A percentile compares a stretch with the other conserved stretches of the same genome.
These are phyloP conservation scores for Lithophane leautieri DNA, from an alignment of 2,888 invertebrate species.

Conservation along the genomic window DNA sequence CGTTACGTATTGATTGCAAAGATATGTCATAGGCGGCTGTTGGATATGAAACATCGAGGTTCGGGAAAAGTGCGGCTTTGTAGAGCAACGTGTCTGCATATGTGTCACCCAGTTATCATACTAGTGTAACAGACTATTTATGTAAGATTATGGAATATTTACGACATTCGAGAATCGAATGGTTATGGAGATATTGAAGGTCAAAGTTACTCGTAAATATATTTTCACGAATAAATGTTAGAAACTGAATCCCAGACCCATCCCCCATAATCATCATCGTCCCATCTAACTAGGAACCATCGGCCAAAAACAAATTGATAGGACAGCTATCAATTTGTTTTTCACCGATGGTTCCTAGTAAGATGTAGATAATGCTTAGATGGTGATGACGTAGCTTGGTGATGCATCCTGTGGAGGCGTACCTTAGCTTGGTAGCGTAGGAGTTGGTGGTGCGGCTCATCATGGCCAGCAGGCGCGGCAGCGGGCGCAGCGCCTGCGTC, in stretches of 20 bases:
- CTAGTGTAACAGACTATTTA: not conserved
- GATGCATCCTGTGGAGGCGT: not conserved
- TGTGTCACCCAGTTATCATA: not conserved
- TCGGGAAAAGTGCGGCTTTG: not conserved
- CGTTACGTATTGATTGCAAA: not conserved
- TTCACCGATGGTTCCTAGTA: too few species aligned
- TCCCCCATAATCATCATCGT: too few species aligned
- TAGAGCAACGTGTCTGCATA: too few species aligned
- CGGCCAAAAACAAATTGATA: too few species aligned
- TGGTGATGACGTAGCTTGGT: not conserved
- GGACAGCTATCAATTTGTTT: not conserved
- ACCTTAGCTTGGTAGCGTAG: constrained; percentile 96
- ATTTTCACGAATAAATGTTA: not conserved
- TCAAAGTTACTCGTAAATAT: not conserved
- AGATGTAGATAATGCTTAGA: too few species aligned
- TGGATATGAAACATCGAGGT: not conserved
- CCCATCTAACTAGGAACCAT: too few species aligned
- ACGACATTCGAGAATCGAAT: not conserved
- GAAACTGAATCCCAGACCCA: not conserved
- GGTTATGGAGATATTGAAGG: not conserved
- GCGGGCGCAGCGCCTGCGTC: constrained; percentile 87
- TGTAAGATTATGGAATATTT: not conserved
- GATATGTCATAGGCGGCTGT: not conserved
- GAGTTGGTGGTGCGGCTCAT: constrained; percentile 98
- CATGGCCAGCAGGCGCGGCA: constrained; percentile 94